These are phyloP conservation scores for Redunca redunca DNA, from an alignment of 2,113 vertebrate genomes.

Conservation along the genomic window DNA sequence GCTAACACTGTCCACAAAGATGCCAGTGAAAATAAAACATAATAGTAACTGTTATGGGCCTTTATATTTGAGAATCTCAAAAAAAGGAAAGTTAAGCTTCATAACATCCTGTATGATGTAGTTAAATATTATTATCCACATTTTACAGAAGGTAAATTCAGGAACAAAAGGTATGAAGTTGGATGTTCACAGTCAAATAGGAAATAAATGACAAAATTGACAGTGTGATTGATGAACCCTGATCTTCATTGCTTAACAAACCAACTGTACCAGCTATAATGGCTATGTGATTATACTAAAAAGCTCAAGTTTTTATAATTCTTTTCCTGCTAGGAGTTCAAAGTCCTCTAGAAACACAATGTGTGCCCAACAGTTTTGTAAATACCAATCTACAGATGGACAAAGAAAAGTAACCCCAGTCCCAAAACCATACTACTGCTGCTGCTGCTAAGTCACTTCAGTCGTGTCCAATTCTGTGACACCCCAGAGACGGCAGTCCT, in stretches of 20 bases:
- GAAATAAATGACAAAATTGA: slow-evolving; percentile 43
- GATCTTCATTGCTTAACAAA: slow-evolving; percentile 19
- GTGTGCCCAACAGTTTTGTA: neutral
- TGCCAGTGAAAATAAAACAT: neutral
- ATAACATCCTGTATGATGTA: slow-evolving; percentile 37
- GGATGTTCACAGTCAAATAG: slow-evolving; percentile 39
- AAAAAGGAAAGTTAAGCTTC: slow-evolving; percentile 43
- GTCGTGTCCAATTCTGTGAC: no score
- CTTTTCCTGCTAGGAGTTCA: neutral
- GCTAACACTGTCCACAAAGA: neutral
- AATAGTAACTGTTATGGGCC: neutral
- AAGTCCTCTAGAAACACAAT: neutral
- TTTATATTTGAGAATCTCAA: slow-evolving; percentile 28
- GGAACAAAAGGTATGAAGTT: slow-evolving; percentile 28
- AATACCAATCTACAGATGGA: neutral
- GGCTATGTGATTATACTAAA: neutral
- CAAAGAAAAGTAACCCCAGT: neutral
- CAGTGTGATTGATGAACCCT: slow-evolving; percentile 13
- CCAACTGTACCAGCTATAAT: neutral
- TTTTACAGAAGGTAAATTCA: slow-evolving; percentile 60
- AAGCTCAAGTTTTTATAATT: neutral
- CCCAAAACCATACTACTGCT: neutral
- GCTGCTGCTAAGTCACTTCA: no score
- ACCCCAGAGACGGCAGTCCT: no score
- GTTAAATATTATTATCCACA: slow-evolving; percentile 54